These are phyloP conservation scores for Apodemus speciosus DNA, from an alignment of 2,113 vertebrate genomes.

Conservation along the genomic window DNA sequence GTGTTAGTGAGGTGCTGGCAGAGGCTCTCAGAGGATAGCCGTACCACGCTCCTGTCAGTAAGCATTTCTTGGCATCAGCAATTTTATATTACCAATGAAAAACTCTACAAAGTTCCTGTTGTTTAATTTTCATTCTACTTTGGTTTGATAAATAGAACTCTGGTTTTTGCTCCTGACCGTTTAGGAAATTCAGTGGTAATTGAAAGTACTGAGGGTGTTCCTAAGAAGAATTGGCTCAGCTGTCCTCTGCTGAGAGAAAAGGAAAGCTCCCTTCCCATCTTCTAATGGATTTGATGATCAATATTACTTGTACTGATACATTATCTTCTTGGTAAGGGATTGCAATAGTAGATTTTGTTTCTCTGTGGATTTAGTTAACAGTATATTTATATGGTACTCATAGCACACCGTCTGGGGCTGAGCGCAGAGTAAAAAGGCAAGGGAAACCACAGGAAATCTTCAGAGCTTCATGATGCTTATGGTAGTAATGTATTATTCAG, in stretches of 20 bases:
- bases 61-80: not conserved
- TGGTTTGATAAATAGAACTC: not conserved
- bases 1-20: too few relatives aligned
- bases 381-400: slow-evolving; percentile 1
- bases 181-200: slow-evolving; percentile 48
- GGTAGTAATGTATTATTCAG: not conserved
- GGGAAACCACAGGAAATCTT: not conserved
- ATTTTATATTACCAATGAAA: slow-evolving; percentile 49
- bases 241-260: slow-evolving; percentile 5
- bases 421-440: not conserved
- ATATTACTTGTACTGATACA: not conserved
- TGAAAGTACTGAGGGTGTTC: slow-evolving; percentile 9
- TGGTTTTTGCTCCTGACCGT: not conserved
- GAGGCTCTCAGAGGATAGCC: too few relatives aligned
- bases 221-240: not conserved
- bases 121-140: slow-evolving; percentile 50
- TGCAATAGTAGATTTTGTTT: slow-evolving; percentile 29
- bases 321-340: slow-evolving; percentile 16
- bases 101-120: not conserved
- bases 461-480: not conserved
- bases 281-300: slow-evolving; percentile 31
- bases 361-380: slow-evolving; percentile 37
- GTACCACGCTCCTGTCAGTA: too few relatives aligned
- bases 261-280: not conserved
- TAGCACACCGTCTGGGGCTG: not conserved